Conservation (phyloP, 2,797 vertebrate species). For the Channa striata region DNA sequence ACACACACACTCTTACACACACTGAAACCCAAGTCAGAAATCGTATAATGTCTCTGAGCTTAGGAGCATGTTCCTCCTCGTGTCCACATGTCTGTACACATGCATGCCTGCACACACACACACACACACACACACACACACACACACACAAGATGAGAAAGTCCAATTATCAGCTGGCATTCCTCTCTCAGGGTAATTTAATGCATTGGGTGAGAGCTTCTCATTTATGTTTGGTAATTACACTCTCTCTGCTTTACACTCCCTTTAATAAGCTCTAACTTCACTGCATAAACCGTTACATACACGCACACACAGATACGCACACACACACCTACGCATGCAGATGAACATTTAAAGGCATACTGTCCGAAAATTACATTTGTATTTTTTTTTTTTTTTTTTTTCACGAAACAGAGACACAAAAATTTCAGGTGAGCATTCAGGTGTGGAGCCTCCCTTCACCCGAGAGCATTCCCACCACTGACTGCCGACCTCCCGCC, state of each 20-base stretch:
- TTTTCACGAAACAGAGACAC: constrained; percentile 28
- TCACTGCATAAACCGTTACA: constrained; percentile 75
- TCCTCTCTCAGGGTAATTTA: constrained; percentile 83
- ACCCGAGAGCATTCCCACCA: constrained; percentile 15
- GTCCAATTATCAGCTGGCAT: constrained; percentile 82
- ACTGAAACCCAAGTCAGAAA: constrained; percentile 28
- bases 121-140: constrained; percentile 26
- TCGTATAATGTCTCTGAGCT: constrained; percentile 42
- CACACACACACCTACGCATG: constrained; percentile 43
- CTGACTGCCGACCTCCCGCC: constrained; percentile 28
- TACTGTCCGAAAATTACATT: constrained; percentile 42
- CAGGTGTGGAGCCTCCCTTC: neutral
- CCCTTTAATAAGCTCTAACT: constrained; percentile 83
- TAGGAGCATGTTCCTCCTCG: constrained; percentile 41
- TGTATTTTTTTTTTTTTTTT: constrained; percentile 38
- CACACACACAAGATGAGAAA: constrained; percentile 70
- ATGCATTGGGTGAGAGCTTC: constrained; percentile 83
- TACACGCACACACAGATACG: constrained; percentile 25
- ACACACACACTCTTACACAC: constrained; percentile 8
- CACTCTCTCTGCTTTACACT: constrained; percentile 83
- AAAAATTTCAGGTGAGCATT: constrained; percentile 11
- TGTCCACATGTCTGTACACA: constrained; percentile 20
- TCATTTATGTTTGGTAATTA: constrained; percentile 86
- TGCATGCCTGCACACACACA: neutral
- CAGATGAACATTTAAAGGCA: constrained; percentile 66